Evolutionary conservation across 2,888 invertebrate species (phyloP), one percentile per base, ranked within the genome.

Genomic region (Cephus spinipes): DNA sequence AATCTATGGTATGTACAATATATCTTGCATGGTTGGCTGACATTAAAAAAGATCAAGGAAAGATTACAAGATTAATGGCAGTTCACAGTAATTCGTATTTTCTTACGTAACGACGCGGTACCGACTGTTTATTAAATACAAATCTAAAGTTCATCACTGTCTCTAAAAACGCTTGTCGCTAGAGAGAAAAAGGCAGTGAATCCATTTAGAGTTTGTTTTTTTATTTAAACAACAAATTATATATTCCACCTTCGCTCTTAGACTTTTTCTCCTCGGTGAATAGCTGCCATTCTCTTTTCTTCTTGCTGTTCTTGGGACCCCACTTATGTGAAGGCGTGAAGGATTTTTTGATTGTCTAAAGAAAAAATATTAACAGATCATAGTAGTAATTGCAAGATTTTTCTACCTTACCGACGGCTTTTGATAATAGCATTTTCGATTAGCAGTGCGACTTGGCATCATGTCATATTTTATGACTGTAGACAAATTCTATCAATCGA

Each of bases 241-340:
- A 69, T 69, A 69, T 30, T 69, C 69, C 69, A 30, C 69, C 69
- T 69, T 30, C 40, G 33, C 36, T 11, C 35, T 32, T 75, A 73
- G 55, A 68, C 30, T 79, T 84, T 73, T 89, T 90, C 55, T 83
- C 83, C 12, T 86, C 76, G 3, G 84, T 78, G 79, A 89, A 91
- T 36, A 87, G 84, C 74, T 85, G 83, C 91, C 91, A 91, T 78
- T 91, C 87, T n/a, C 79, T 79, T 11, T 86, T 86, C 31, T 78
- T 81, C 76, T 89, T 86, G 1, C 80, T 79, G 33, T 88, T 85
- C 15, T 81, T 85, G 0, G 91, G 91, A 68, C 91, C 91, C 91
- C 91, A 91, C 6, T 84, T 85, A 35, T 69, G 83, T 3, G 82
- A 80, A 1, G 91, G 90, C 4, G 55, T 77, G 75, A 91, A 90